phyloP scores from a whole-genome alignment of 2,797 vertebrate genomes.

The Petrocephalus schoutedeni region DNA sequence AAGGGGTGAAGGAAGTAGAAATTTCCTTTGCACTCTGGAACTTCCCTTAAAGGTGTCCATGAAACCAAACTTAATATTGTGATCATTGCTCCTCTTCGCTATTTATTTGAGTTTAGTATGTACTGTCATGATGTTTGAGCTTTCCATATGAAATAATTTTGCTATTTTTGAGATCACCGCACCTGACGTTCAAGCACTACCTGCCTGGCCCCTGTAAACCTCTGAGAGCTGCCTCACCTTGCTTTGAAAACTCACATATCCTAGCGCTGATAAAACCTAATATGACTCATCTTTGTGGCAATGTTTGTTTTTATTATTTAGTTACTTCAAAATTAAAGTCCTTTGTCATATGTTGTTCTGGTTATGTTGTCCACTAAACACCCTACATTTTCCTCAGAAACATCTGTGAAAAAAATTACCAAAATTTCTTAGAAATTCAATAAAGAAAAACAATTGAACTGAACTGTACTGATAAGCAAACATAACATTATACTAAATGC shows the following conservation, averaged over 20 bases:
- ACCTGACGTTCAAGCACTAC: neutral
- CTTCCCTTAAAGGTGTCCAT: neutral
- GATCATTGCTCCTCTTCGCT: neutral
- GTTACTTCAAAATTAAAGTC: neutral
- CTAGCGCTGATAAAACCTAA: neutral
- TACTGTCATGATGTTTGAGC: neutral
- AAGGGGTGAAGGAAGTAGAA: neutral
- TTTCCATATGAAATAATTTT: neutral
- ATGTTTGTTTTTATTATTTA: neutral
- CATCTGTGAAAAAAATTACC: neutral
- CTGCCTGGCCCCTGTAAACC: neutral
- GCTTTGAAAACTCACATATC: neutral
- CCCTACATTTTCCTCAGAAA: neutral
- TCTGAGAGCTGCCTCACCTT: neutral
- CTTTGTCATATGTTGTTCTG: constrained; percentile 3
- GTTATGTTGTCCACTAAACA: neutral
- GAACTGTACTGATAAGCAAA: neutral
- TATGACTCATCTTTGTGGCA: neutral
- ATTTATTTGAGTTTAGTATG: neutral
- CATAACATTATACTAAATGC: neutral
- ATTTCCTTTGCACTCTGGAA: neutral
- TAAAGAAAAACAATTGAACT: neutral
- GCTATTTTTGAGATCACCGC: neutral
- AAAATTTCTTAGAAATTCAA: neutral
- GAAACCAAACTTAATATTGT: neutral